Conservation (phyloP, 2,888 invertebrate genomes). For the Lithophane socia region DNA sequence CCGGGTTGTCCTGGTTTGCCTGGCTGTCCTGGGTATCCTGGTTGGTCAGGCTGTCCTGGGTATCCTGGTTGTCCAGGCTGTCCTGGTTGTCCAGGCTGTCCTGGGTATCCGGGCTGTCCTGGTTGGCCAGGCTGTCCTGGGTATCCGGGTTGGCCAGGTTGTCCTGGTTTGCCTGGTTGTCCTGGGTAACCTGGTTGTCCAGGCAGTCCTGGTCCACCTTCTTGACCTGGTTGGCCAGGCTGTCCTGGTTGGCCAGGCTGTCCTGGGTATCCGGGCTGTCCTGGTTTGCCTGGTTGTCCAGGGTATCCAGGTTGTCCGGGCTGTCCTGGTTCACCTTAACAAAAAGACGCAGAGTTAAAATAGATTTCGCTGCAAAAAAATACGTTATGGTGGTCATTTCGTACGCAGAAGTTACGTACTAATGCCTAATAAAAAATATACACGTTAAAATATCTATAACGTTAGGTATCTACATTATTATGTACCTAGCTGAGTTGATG, state of each 20-base stretch:
- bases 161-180: conserved; percentile 10
- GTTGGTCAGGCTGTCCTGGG: neutral
- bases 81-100: conserved; percentile 7
- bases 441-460: neutral
- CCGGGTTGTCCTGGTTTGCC: conserved; percentile 33
- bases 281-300: conserved; percentile 26
- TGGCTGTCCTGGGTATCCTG: conserved; percentile 16
- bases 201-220: conserved; percentile 33
- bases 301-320: conserved; percentile 64
- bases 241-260: conserved; percentile 12
- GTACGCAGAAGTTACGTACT: neutral
- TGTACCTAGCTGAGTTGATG: neutral
- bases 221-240: conserved; percentile 63
- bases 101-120: conserved; percentile 35
- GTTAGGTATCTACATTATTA: neutral
- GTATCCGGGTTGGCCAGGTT: too few relatives aligned
- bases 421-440: neutral
- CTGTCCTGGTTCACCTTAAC: conserved; percentile 12
- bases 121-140: conserved; percentile 19
- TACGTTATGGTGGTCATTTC: neutral
- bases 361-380: too few relatives aligned
- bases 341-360: neutral
- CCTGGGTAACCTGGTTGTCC: conserved; percentile 66
- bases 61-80: conserved; percentile 23
- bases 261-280: conserved; percentile 27